These are phyloP conservation scores for Siniperca obscura DNA, from an alignment of 2,797 vertebrate genomes.

Conservation along the genomic window DNA sequence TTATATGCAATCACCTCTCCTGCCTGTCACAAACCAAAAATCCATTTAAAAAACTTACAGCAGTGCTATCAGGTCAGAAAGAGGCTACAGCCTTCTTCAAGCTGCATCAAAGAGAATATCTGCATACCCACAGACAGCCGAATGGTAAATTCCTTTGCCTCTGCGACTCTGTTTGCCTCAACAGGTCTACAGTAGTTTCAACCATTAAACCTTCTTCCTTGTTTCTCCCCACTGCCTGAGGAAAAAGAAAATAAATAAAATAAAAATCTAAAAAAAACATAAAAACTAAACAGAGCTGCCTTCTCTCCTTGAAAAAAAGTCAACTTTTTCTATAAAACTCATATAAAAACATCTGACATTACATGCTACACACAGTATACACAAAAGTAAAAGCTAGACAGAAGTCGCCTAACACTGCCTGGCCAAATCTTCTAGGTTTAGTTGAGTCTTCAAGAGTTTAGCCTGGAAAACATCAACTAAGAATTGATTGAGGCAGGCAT, in stretches of 20 bases:
- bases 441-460: neutral
- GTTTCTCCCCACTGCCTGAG: neutral
- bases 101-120: conserved; percentile 57
- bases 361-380: neutral
- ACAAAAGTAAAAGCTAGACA: neutral
- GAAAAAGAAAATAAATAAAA: conserved; percentile 9
- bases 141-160: conserved; percentile 28
- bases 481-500: neutral
- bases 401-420: neutral
- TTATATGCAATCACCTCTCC: conserved; percentile 38
- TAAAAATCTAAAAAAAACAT: conserved; percentile 26
- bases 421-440: neutral
- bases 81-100: conserved; percentile 35
- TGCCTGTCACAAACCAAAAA: conserved; percentile 49
- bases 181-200: conserved; percentile 14
- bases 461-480: neutral
- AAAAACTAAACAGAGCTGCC: conserved; percentile 7
- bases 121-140: neutral
- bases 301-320: neutral
- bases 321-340: conserved; percentile 1
- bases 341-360: conserved; percentile 1
- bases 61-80: conserved; percentile 51
- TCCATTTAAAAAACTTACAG: conserved; percentile 43
- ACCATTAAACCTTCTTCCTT: conserved; percentile 18
- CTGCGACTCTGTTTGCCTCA: conserved; percentile 21